Evolutionary conservation across 1,140 invertebrate species (phyloP).

Genomic region (Trichomalopsis sarcophagae): DNA sequence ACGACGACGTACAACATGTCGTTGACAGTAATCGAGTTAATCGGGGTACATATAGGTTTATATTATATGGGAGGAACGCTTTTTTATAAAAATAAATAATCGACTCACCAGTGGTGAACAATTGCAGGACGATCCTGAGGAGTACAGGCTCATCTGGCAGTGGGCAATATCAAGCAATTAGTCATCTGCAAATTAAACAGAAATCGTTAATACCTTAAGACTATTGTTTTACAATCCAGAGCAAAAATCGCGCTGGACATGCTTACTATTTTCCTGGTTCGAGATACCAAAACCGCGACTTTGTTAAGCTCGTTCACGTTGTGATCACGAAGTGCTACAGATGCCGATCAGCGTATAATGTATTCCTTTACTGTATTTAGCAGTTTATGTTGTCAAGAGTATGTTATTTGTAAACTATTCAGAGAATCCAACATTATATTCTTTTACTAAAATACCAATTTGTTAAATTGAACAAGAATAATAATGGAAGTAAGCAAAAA

Average conservation of each 20-base stretch:
- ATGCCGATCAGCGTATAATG: background rate
- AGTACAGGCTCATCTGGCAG: background rate
- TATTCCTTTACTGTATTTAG: background rate
- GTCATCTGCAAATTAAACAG: background rate
- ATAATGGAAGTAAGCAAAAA: no score
- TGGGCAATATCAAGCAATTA: background rate
- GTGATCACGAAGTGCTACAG: background rate
- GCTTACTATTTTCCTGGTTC: background rate
- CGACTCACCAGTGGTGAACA: background rate
- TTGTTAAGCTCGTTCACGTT: background rate
- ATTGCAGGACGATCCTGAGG: no score
- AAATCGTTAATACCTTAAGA: background rate
- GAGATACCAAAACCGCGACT: background rate
- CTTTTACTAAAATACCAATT: no score
- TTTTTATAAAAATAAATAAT: background rate
- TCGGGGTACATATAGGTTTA: background rate
- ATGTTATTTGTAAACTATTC: no score
- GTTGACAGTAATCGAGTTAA: background rate
- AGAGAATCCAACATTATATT: no score
- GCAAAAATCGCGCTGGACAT: background rate
- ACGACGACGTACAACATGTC: slow-evolving; percentile 7
- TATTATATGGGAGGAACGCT: background rate
- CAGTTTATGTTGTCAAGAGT: background rate
- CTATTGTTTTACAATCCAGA: background rate
- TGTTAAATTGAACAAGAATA: no score